A percentile compares a stretch with the other conserved stretches of the same genome.
Conservation (phyloP, 2,797 vertebrate genomes). For the Karalla daura region DNA sequence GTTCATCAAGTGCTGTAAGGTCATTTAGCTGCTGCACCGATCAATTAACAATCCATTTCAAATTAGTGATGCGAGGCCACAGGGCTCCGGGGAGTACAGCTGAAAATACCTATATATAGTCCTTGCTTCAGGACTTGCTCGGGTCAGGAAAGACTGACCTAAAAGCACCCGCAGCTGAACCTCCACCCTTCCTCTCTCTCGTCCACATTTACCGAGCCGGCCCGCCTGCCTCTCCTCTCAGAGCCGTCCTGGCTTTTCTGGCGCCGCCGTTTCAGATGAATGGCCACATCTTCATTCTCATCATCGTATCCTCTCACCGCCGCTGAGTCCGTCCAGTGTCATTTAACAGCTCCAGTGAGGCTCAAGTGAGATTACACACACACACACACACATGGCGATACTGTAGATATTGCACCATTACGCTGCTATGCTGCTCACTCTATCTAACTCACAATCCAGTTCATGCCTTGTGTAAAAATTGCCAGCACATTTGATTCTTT, state of each 20-base stretch:
- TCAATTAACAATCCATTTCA: conserved; percentile 77
- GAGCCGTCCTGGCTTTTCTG: background rate
- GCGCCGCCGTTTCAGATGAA: background rate
- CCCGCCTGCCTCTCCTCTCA: background rate
- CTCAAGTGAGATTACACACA: too few species aligned
- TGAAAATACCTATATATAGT: conserved; percentile 38
- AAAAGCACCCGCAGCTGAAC: conserved; percentile 32
- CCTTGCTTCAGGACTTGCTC: conserved; percentile 24
- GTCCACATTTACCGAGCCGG: conserved; percentile 8
- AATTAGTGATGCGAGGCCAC: conserved; percentile 68
- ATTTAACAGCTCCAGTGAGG: background rate
- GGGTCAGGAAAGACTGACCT: conserved; percentile 33
- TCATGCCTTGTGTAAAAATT: too few species aligned
- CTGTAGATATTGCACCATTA: too few species aligned
- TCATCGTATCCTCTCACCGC: background rate
- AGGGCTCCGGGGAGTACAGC: conserved; percentile 37
- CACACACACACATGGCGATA: too few species aligned
- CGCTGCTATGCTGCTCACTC: too few species aligned
- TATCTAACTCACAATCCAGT: too few species aligned
- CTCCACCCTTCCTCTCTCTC: conserved; percentile 7
- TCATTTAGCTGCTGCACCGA: conserved; percentile 58
- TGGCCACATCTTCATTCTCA: background rate
- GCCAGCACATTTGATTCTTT: too few species aligned
- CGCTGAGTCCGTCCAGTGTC: background rate
- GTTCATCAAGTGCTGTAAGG: conserved; percentile 62